Conservation (phyloP, 2,113 vertebrate species). For the Ailuropoda melanoleuca region DNA sequence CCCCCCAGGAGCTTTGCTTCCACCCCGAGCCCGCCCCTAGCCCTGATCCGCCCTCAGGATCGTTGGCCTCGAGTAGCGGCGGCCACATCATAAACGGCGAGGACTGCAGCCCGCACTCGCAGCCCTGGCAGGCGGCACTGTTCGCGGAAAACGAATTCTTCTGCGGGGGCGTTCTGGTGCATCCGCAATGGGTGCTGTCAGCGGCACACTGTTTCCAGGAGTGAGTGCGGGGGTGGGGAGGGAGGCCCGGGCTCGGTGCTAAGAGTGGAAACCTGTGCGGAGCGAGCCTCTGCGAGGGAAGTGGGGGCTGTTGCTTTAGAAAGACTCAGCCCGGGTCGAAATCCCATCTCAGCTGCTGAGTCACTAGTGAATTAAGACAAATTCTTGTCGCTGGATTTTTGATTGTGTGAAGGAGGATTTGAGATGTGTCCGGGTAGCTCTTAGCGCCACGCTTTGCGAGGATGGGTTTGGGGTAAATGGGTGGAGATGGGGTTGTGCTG, state of each 20-base stretch:
- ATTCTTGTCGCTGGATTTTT: not conserved
- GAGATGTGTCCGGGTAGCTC: not conserved
- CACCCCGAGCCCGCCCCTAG: not conserved
- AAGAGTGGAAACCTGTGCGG: no score
- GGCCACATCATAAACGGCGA: constrained; percentile 33
- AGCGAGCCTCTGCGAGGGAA: not conserved
- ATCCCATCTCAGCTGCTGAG: not conserved
- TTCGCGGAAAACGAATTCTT: constrained; percentile 18
- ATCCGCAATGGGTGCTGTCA: constrained; percentile 66
- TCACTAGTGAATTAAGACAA: not conserved
- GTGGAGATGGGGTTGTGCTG: no score
- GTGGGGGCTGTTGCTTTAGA: not conserved
- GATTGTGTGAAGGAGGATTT: not conserved
- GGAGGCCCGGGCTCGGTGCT: no score
- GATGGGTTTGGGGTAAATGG: not conserved
- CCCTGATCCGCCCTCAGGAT: constrained; percentile 23
- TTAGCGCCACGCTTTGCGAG: not conserved
- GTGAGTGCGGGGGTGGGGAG: not conserved
- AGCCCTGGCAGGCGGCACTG: constrained; percentile 70
- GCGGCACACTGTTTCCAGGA: constrained; percentile 55
- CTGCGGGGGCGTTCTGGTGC: constrained; percentile 64
- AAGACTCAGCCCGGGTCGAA: not conserved
- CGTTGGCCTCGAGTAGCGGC: not conserved
- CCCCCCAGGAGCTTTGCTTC: not conserved
- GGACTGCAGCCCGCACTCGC: constrained; percentile 54